phyloP scores from a whole-genome alignment of 1,140 invertebrate genomes.

The Orussus abietinus region DNA sequence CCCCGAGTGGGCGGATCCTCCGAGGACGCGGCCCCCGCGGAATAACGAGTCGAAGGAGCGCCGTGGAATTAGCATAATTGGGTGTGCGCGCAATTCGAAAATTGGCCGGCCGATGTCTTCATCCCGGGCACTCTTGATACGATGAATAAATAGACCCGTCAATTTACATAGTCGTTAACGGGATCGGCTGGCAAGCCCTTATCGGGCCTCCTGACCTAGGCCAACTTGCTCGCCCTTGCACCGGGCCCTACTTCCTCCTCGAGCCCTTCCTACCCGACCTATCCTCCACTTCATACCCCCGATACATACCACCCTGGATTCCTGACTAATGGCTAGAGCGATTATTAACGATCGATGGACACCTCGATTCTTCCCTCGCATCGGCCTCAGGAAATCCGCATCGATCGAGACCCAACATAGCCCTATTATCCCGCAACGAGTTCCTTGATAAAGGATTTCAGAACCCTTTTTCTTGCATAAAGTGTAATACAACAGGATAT shows the following conservation, averaged over 20 bases:
- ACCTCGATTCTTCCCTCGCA: conserved; percentile 22
- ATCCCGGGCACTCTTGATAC: conserved; percentile 30
- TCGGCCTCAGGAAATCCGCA: no score
- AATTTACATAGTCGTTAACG: conserved; percentile 47
- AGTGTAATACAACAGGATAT: no score
- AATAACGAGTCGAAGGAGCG: conserved; percentile 17
- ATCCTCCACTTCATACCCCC: conserved; percentile 1
- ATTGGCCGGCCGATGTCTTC: conserved; percentile 34
- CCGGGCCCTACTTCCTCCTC: background rate
- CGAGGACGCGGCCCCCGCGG: no score
- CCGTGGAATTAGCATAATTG: conserved; percentile 27
- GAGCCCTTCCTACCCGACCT: background rate
- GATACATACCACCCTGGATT: conserved; percentile 19
- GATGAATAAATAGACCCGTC: conserved; percentile 45
- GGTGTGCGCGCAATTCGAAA: conserved; percentile 15
- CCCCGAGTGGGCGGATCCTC: no score
- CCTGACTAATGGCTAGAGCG: conserved; percentile 21
- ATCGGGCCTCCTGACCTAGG: conserved; percentile 40
- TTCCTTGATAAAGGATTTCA: no score
- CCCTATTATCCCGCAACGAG: no score
- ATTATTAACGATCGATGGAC: conserved; percentile 36
- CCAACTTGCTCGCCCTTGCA: conserved; percentile 17
- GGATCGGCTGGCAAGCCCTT: conserved; percentile 37
- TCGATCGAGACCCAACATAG: no score
- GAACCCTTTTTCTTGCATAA: no score